A percentile compares a stretch with the other conserved stretches of the same genome.
phyloP scores from a whole-genome alignment of 2,113 vertebrate species.

The Glaucomys volans region DNA sequence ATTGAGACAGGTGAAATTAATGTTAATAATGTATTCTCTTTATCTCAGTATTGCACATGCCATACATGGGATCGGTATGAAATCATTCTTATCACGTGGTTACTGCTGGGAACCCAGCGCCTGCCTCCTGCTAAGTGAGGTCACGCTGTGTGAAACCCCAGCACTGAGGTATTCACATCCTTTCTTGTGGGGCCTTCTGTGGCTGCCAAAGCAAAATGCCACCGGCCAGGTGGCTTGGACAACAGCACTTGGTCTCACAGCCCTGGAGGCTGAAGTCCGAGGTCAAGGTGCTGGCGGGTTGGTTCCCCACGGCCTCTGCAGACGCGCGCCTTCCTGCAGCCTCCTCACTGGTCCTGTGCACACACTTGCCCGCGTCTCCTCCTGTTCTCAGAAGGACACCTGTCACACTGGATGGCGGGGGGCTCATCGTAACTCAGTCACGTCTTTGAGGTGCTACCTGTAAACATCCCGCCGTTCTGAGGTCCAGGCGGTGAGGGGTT shows the following conservation, averaged over 20 bases:
- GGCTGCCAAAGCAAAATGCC: not conserved
- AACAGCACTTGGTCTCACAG: too few species aligned
- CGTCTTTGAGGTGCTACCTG: not conserved
- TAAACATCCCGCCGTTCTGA: not conserved
- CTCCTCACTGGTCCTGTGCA: not conserved
- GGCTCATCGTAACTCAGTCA: not conserved
- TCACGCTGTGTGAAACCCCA: too few species aligned
- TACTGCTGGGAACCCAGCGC: not conserved
- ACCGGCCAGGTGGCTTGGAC: not conserved
- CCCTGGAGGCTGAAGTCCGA: not conserved
- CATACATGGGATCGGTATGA: not conserved
- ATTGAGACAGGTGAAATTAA: not conserved
- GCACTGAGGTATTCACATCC: not conserved
- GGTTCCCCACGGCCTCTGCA: not conserved
- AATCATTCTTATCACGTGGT: not conserved
- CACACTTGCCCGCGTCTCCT: too few species aligned
- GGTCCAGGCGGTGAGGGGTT: not conserved
- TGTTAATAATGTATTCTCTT: not conserved
- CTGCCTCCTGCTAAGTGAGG: too few species aligned
- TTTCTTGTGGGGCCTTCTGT: not conserved
- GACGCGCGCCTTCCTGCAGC: not conserved
- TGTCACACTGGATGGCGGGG: too few species aligned
- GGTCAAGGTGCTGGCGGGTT: not conserved
- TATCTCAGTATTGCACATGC: not conserved
- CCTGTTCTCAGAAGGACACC: too few species aligned